A percentile compares a stretch with the other conserved stretches of the same genome.
Conservation (phyloP, 2,797 vertebrate species). For the Picus viridis region DNA sequence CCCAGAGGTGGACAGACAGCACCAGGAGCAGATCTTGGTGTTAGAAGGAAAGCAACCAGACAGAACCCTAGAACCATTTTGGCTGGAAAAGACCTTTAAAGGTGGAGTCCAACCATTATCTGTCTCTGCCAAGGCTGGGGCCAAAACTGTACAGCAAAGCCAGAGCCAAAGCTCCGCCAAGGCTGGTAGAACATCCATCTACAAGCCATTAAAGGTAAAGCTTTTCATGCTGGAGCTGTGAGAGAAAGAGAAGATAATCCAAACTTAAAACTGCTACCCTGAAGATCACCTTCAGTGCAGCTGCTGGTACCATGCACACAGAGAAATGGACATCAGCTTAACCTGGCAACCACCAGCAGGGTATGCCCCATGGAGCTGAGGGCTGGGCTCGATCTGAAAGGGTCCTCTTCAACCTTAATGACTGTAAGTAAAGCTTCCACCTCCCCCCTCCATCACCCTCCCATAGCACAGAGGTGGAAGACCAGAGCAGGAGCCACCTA, state of each 20-base stretch:
- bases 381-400: too few species aligned
- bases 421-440: neutral
- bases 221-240: neutral
- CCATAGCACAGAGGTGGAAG: neutral
- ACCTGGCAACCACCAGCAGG: neutral
- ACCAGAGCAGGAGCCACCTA: neutral
- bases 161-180: fast-evolving
- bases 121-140: too few species aligned
- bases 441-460: neutral
- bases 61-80: too few species aligned
- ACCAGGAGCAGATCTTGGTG: neutral
- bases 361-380: neutral
- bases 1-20: neutral
- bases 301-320: fast-evolving
- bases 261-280: fast-evolving
- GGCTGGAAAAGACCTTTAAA: too few species aligned
- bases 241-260: neutral
- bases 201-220: fast-evolving
- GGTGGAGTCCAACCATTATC: too few species aligned
- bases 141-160: too few species aligned
- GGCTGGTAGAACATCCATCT: neutral
- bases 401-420: too few species aligned
- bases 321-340: fast-evolving
- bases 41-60: neutral
- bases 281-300: neutral